Evolutionary conservation across 2,888 invertebrate genomes (phyloP).

Genomic region (Tipula confusa): DNA sequence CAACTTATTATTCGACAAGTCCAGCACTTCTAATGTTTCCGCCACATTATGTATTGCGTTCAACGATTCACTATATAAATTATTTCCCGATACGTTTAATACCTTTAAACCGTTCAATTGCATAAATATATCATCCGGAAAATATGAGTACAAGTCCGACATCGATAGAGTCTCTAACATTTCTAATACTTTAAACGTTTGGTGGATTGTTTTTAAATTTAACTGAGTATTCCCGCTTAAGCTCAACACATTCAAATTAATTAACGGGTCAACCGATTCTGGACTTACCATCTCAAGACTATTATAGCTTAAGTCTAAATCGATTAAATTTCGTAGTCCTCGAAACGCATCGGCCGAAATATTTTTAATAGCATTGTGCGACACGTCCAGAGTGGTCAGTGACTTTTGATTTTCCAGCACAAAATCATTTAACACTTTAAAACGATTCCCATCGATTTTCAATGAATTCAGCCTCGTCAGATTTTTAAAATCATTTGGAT

Average conservation of each 20-base stretch:
- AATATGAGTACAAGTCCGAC: conserved; percentile 49
- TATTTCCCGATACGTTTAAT: conserved; percentile 71
- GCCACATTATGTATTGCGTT: conserved; percentile 32
- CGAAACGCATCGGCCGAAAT: not conserved
- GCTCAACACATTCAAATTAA: conserved; percentile 58
- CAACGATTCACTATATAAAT: conserved; percentile 51
- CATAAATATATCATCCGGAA: conserved; percentile 46
- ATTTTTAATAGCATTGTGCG: not conserved
- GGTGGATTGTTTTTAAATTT: conserved; percentile 47
- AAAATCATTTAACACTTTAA: conserved; percentile 70
- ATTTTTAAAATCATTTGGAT: conserved; percentile 69
- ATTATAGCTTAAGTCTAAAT: conserved; percentile 72
- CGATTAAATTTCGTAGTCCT: conserved; percentile 52
- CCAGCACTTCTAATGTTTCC: conserved; percentile 57
- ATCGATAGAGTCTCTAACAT: conserved; percentile 38
- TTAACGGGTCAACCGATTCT: conserved; percentile 48
- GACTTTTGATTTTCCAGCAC: conserved; percentile 54
- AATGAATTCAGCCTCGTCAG: conserved; percentile 61
- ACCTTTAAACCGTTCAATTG: conserved; percentile 54
- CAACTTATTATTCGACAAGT: conserved; percentile 69
- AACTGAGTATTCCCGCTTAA: conserved; percentile 61
- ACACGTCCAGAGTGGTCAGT: not conserved
- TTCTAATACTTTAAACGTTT: conserved; percentile 46
- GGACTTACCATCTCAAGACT: conserved; percentile 66
- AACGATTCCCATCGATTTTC: conserved; percentile 71